phyloP scores from a whole-genome alignment of 2,888 invertebrate species.

The Pollenia angustigena region DNA sequence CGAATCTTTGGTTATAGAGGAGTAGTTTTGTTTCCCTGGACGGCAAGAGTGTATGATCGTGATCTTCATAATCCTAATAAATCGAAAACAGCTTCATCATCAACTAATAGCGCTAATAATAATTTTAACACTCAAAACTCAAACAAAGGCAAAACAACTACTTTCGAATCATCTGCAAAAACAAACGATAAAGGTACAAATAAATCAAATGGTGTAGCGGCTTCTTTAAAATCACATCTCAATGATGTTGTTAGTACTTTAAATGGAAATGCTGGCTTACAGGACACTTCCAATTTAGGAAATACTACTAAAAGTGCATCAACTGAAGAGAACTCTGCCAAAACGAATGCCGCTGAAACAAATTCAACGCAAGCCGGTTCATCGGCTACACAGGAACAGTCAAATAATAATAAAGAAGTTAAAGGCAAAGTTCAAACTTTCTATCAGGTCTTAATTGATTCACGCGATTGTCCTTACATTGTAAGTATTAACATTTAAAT shows the following conservation, averaged over 20 bases:
- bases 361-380: constrained; percentile 21
- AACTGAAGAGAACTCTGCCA: constrained; percentile 28
- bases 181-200: constrained; percentile 21
- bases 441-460: constrained; percentile 99
- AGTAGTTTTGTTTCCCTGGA: constrained; percentile 98
- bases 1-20: constrained; percentile 98
- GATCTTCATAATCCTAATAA: constrained; percentile 88
- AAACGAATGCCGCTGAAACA: constrained; percentile 63
- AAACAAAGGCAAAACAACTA: constrained; percentile 25
- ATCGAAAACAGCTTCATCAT: constrained; percentile 85
- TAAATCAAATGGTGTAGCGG: constrained; percentile 40
- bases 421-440: constrained; percentile 96
- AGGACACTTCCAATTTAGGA: constrained; percentile 35
- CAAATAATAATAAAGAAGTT: constrained; percentile 91
- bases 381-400: constrained; percentile 83
- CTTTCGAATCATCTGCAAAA: constrained; percentile 7
- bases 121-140: neutral
- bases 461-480: constrained; percentile 97
- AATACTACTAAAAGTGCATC: neutral
- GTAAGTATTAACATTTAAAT: constrained; percentile 75
- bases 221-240: constrained; percentile 47
- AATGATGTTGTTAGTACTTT: constrained; percentile 55
- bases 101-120: constrained; percentile 70
- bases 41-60: constrained; percentile 97
- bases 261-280: constrained; percentile 3